These are phyloP conservation scores for Tetrapedia diversipes DNA, from an alignment of 2,888 invertebrate genomes.

Conservation along the genomic window DNA sequence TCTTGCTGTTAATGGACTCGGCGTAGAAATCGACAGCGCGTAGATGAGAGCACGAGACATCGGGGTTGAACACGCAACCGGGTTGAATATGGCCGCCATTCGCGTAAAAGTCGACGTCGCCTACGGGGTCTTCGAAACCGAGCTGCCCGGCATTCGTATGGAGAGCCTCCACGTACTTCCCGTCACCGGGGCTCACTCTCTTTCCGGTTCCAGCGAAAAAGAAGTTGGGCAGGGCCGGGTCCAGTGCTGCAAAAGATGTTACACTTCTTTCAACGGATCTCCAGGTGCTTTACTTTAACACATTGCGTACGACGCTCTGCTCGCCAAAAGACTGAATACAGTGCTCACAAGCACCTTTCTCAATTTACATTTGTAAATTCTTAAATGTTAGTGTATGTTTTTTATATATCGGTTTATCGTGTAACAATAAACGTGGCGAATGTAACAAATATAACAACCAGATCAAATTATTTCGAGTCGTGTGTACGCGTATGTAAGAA, in stretches of 20 bases:
- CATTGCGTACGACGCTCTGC: no score
- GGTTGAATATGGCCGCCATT: constrained; percentile 80
- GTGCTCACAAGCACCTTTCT: no score
- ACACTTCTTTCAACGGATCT: no score
- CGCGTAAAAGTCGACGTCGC: constrained; percentile 81
- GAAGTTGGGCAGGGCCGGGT: constrained; percentile 81
- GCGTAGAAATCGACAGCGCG: constrained; percentile 74
- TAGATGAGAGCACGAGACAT: constrained; percentile 76
- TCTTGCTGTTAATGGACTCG: constrained; percentile 73
- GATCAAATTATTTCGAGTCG: no score
- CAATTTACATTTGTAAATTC: no score
- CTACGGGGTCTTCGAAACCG: constrained; percentile 76
- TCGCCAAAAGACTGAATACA: no score
- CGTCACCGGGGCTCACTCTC: constrained; percentile 78
- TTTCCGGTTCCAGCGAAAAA: constrained; percentile 56
- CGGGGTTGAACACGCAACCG: constrained; percentile 69
- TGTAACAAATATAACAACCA: no score
- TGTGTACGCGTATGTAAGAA: no score
- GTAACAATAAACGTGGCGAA: no score
- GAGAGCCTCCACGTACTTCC: constrained; percentile 79
- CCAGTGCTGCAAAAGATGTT: constrained; percentile 76
- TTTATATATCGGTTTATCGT: no score
- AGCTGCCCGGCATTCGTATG: constrained; percentile 80
- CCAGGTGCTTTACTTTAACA: no score
- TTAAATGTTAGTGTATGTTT: no score